Conservation (phyloP, 2,888 invertebrate species). For the Eristalis tenax region DNA sequence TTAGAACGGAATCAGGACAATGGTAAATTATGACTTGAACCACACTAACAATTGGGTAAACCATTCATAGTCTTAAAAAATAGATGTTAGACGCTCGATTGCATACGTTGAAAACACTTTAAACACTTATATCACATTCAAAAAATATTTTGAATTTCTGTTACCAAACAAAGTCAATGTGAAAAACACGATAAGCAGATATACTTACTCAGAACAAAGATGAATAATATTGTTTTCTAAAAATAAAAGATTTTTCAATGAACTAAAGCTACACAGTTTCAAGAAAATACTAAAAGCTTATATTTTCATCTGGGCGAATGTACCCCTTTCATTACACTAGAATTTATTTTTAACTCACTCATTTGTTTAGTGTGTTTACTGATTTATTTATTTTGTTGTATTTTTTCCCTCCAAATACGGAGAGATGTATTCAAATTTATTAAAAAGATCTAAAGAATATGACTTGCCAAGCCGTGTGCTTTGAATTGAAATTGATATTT, state of each 20-base stretch:
- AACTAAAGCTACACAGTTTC: conserved; percentile 67
- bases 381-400: conserved; percentile 10
- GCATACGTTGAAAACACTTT: neutral
- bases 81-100: too few relatives aligned
- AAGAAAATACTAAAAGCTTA: conserved; percentile 69
- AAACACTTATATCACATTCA: neutral
- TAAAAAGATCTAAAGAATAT: neutral
- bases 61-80: too few relatives aligned
- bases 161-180: neutral
- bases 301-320: conserved; percentile 42
- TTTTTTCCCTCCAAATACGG: neutral
- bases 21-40: too few relatives aligned
- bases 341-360: conserved; percentile 62
- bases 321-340: conserved; percentile 53
- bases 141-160: neutral
- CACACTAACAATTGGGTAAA: too few relatives aligned
- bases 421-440: neutral
- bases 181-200: neutral
- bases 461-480: neutral
- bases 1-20: too few relatives aligned
- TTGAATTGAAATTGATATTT: neutral
- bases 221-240: conserved; percentile 15
- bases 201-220: neutral
- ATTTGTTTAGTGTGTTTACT: conserved; percentile 45
- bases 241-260: conserved; percentile 53